Evolutionary conservation across 92 coral and sea anemone genomes (phyloP), one percentile per base, ranked within the genome.

Genomic region (Pocillopora grandis): DNA sequence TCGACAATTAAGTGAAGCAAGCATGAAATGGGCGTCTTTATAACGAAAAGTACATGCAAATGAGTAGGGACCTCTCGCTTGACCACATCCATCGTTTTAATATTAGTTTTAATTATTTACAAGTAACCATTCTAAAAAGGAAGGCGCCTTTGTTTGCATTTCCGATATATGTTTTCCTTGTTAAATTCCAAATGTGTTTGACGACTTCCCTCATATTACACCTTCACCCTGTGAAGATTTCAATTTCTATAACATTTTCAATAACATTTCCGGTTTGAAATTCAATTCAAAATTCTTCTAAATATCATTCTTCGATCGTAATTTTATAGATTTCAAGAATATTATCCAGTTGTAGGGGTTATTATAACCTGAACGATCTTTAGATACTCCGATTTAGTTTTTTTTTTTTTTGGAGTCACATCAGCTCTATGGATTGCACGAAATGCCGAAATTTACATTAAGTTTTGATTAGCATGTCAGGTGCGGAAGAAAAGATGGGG

Each of bases 41-140:
- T 49, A 35, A 16, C 20, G 17, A 68, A 68, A 9, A 15, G 12
- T 35, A 5, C 5, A 8, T 1, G 17, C 6, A 36, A 5, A 10
- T 19, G 70, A 19, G 3, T 5, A 10, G 18, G 27, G 8, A 66
- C 11, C 15, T 10, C 20, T 70, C 33, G 31, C 18, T 10, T 35
- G 10, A 15, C 12, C 35, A 58, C 10, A 18, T 6, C 61, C 60
- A 72, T 72, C 16, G 17, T 52, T 72, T 72, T 72, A 52, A 48
- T 60, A 72, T 52, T 70, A 19, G 31, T 72, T 72, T 52, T 20
- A 72, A 72, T 72, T 48, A 72, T 52, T 72, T 48, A 72, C 62
- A 48, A 72, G 55, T 60, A 58, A 72, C 77, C 77, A 52, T 60
- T 72, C 5, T 7, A 48, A 42, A 48, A 52, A 27, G 48, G 33